Percentiles rank a stretch among this genome's conserved stretches.
These are phyloP conservation scores for Melanocharis versteri DNA, from an alignment of 2,113 vertebrate genomes.

Conservation along the genomic window DNA sequence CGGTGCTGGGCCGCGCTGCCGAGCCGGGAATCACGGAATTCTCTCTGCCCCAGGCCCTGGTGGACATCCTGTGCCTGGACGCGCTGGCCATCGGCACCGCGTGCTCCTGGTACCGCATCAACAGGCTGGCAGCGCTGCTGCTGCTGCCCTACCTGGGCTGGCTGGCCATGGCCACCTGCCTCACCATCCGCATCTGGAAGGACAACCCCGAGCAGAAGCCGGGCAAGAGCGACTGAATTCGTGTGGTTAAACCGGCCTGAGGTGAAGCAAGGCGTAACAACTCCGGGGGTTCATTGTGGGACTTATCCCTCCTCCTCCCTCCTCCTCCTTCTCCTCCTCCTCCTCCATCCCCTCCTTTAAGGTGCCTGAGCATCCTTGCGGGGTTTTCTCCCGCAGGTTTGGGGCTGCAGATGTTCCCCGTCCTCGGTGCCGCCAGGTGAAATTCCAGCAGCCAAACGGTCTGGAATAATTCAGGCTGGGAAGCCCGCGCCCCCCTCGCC, in stretches of 20 bases:
- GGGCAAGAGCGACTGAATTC: background rate
- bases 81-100: slow-evolving; percentile 75
- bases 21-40: rapidly evolving
- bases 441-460: background rate
- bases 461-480: background rate
- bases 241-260: background rate
- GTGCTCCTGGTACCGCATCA: slow-evolving; percentile 83
- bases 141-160: slow-evolving; percentile 86
- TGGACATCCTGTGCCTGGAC: slow-evolving; percentile 78
- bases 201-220: slow-evolving; percentile 75
- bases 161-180: slow-evolving; percentile 81
- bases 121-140: slow-evolving; percentile 78
- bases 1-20: rapidly evolving
- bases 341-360: background rate
- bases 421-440: background rate
- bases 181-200: slow-evolving; percentile 85
- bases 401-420: background rate
- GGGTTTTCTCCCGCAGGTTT: background rate
- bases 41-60: slow-evolving; percentile 67
- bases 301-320: background rate
- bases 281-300: background rate
- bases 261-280: background rate
- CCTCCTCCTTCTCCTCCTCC: background rate
- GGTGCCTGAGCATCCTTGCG: background rate
- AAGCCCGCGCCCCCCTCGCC: rapidly evolving